Base-by-base conservation (phyloP, 2,113 vertebrate species). In the Elephas maximus region DNA sequence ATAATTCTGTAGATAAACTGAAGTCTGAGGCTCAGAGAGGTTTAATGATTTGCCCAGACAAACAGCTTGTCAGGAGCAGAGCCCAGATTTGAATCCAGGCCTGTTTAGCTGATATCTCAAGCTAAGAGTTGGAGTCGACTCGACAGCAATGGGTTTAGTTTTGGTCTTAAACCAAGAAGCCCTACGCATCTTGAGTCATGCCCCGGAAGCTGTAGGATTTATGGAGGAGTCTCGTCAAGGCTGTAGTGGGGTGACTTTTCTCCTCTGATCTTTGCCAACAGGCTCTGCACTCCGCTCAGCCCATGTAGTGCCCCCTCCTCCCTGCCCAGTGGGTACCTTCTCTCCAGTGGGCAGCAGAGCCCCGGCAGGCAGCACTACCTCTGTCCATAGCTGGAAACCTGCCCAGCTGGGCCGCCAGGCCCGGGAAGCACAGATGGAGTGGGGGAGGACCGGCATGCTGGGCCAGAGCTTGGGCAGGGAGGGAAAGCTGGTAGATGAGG, bases 351-450 rank as follows among this genome's bases (percentile, higher is more conserved):
- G 81, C 94, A 57, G 45, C 1, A 45, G 83, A 48, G 65, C 80
- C 23, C 67, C 69, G n/a, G 53, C 53, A 57, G 85, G 87, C 73
- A 33, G 78, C 33, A 41, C 60, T 67, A 78, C 88, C 69, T 97
- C 88, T 97, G 92, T n/a, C 76, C 91, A 80, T 0, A 80, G 79
- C 94, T 97, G 97, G 96, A 89, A 53, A 88, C 48, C 77, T 96
- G 94, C 94, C 84, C 45, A 6, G 11, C 57, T 51, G 57, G 93
- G 63, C 63, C 63, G 60, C 92, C 81, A 76, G 63, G 74, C 71
- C 67, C 24, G 0, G 62, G 45, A 85, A n/a, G 69, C 63, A n/a
- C 26, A n/a, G 88, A 15, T 26, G 26, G 60, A n/a, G 37, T 23
- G 17, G 26, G 8, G 77, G 77, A 93, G 83, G 82, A 8, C 1